Percentiles rank a stretch among this genome's conserved stretches.
These are phyloP conservation scores for Sylvilagus bachmani DNA, from an alignment of 2,113 vertebrate genomes.

Conservation along the genomic window DNA sequence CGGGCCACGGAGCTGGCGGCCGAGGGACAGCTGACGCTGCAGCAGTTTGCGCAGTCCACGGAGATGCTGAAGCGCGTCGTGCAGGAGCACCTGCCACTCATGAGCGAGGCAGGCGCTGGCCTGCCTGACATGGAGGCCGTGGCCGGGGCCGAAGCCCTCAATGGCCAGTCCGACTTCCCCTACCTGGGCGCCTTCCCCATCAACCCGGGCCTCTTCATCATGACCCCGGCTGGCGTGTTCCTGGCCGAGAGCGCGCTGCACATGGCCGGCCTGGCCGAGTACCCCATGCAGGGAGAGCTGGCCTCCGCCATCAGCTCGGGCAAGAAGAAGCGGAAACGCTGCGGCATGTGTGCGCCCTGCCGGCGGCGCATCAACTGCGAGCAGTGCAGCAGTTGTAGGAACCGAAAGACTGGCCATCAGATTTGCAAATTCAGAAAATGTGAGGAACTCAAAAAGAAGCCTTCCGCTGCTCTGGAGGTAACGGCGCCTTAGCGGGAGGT, in stretches of 20 bases:
- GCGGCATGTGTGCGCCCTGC: constrained; percentile 98
- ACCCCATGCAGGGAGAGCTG: constrained; percentile 98
- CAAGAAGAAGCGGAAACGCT: constrained; percentile 99
- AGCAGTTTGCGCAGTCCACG: constrained; percentile 98
- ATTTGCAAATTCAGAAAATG: constrained; percentile 99
- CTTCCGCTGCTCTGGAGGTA: constrained; percentile 99
- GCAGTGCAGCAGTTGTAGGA: constrained; percentile 99
- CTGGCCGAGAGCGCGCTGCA: constrained; percentile 98
- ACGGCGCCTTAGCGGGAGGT: constrained; percentile 88
- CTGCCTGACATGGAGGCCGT: constrained; percentile 96
- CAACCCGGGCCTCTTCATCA: constrained; percentile 99
- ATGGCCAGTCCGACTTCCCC: constrained; percentile 97
- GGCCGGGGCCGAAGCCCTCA: constrained; percentile 95
- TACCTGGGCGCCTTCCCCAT: constrained; percentile 99
- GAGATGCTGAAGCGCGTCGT: constrained; percentile 97
- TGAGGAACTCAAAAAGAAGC: constrained; percentile 99
- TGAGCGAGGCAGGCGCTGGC: constrained; percentile 93
- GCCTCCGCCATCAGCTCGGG: constrained; percentile 98
- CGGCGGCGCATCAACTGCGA: constrained; percentile 99
- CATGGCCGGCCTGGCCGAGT: constrained; percentile 98
- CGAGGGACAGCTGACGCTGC: constrained; percentile 97
- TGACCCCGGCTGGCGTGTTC: constrained; percentile 99
- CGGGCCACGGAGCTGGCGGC: constrained; percentile 95
- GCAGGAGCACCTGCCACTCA: constrained; percentile 97
- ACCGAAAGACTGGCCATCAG: constrained; percentile 99